Base-by-base conservation (phyloP, 2,888 invertebrate species). In the Meteorus colon region DNA sequence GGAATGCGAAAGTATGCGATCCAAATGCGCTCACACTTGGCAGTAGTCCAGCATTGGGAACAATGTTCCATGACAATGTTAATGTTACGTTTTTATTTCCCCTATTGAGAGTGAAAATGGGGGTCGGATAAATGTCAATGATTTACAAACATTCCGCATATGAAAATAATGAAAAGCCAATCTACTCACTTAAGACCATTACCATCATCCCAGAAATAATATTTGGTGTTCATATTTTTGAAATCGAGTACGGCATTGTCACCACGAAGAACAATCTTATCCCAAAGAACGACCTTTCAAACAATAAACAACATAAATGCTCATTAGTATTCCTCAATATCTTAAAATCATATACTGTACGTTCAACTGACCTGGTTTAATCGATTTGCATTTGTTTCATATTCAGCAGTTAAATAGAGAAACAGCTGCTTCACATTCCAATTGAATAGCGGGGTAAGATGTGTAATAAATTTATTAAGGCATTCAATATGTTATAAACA, bases 341-440 rank as follows among this genome's bases (percentile, higher is more conserved):
- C 31, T 24, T n/a, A 4, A n/a, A n/a, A 37, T 27, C 69, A 27
- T 67, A 65, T 29, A 24, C n/a, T n/a, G 24, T 88, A 92, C 92
- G 92, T 97, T 34, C 63, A 34, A 4, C 24, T 27, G 88, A 92
- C 92, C 92, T 97, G 96, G 89, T 96, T 96, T 66, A 97, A 91
- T 87, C 94, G 94, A 91, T 99, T 99, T 80, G 93, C 94, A 27
- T 93, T 91, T 16, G 98, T 97, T 84, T 94, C 92, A 90, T 99
- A 99, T 90, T 99, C 98, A 1, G 99, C 99, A 59, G 98, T 98
- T 48, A 99, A 92, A 89, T 98, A 99, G 37, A 99, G 91, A 90
- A 99, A 99, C 81, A 99, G 91, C 89, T 99, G 97, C 87, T 99
- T 99, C 0, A 99, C 98, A 91, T 99, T 99, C 99, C 99, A 99